phyloP scores from a whole-genome alignment of 2,888 invertebrate species.

The Macroteleia sp. region DNA sequence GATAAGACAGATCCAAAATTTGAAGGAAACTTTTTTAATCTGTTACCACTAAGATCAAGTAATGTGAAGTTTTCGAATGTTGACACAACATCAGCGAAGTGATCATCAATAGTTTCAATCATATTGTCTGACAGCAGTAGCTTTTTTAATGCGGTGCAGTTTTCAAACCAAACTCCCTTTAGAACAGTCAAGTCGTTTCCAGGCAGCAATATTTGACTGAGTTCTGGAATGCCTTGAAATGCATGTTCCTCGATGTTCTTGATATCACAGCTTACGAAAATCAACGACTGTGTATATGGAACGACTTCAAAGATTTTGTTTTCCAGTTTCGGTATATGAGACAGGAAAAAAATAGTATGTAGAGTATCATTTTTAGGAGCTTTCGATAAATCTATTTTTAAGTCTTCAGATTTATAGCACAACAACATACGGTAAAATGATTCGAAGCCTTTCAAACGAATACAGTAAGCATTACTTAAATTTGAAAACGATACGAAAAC shows the following conservation, averaged over 20 bases:
- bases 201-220: neutral
- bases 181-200: constrained; percentile 11
- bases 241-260: constrained; percentile 30
- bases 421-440: constrained; percentile 2
- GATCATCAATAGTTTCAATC: constrained; percentile 19
- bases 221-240: constrained; percentile 12
- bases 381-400: constrained; percentile 6
- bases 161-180: constrained; percentile 43
- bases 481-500: neutral
- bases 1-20: too few species aligned
- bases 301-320: constrained; percentile 3
- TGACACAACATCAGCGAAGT: constrained; percentile 27
- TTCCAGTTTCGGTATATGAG: neutral
- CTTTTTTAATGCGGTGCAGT: neutral
- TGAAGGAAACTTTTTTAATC: too few species aligned
- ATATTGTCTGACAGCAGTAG: constrained; percentile 1
- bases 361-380: constrained; percentile 8
- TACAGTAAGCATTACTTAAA: constrained; percentile 14
- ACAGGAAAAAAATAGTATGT: neutral
- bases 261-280: neutral
- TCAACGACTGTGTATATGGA: neutral
- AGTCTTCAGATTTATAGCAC: constrained; percentile 11
- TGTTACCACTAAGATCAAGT: too few species aligned
- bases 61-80: too few species aligned
- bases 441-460: neutral